These are phyloP conservation scores for Hafferia zeledoni DNA, from an alignment of 2,797 vertebrate species.

Conservation along the genomic window DNA sequence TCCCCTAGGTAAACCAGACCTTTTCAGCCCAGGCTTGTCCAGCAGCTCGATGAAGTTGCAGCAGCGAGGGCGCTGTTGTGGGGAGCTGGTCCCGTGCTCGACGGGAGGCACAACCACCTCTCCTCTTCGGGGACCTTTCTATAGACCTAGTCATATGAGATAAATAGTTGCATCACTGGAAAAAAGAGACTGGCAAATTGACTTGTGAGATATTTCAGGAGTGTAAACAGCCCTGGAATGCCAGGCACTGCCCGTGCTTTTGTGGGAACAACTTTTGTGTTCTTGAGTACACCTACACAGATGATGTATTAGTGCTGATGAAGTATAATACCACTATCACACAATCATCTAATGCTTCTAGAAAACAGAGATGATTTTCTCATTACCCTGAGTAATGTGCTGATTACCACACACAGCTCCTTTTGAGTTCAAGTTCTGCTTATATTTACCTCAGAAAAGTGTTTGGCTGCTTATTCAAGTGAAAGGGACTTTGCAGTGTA, in stretches of 20 bases:
- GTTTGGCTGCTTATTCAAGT: conserved; percentile 15
- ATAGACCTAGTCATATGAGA: conserved; percentile 81
- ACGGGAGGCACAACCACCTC: not conserved
- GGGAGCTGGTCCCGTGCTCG: conserved; percentile 53
- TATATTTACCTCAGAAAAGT: conserved; percentile 42
- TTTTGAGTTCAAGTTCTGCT: conserved; percentile 30
- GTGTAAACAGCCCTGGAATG: conserved; percentile 50
- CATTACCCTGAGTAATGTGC: conserved; percentile 39
- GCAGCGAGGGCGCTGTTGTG: conserved; percentile 50
- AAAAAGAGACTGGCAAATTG: conserved; percentile 74
- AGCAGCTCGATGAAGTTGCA: conserved; percentile 57
- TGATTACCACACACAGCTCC: conserved; percentile 43
- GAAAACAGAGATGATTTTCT: conserved; percentile 57
- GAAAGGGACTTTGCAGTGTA: not conserved
- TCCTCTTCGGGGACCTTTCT: conserved; percentile 77
- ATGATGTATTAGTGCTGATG: not conserved
- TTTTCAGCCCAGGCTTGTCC: conserved; percentile 81
- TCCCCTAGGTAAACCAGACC: conserved; percentile 80
- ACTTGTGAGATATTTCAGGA: conserved; percentile 60
- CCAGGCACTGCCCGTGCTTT: not conserved
- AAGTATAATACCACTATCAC: conserved; percentile 23
- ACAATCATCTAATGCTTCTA: conserved; percentile 4
- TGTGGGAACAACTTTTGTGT: not conserved
- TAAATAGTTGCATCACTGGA: conserved; percentile 81
- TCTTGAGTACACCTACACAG: not conserved